Evolutionary conservation across 2,888 invertebrate genomes (phyloP).

Genomic region (Acrobasis consociella): DNA sequence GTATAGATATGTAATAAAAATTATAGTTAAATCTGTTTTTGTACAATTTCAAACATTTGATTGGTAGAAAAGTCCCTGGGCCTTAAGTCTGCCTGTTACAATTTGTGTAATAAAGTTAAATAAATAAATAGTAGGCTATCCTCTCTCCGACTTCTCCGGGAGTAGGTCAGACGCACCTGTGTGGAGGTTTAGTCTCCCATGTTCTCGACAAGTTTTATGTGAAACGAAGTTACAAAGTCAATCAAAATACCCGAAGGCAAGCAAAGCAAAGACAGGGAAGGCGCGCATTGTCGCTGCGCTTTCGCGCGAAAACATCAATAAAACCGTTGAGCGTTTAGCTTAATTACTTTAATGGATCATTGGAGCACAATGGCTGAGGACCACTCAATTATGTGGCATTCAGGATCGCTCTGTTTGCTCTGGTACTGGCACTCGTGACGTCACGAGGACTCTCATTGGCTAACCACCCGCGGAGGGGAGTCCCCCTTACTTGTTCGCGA

Average conservation of each 20-base stretch:
- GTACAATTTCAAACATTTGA: too few species aligned
- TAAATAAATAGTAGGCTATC: too few species aligned
- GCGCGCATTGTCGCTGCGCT: slow-evolving; percentile 37
- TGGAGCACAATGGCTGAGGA: slow-evolving; percentile 65
- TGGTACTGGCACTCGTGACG: slow-evolving; percentile 52
- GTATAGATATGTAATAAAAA: too few species aligned
- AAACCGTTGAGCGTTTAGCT: slow-evolving; percentile 67
- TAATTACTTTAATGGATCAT: slow-evolving; percentile 66
- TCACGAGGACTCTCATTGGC: slow-evolving; percentile 70
- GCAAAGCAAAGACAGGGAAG: slow-evolving; percentile 26
- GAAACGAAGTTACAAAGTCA: slow-evolving; percentile 16
- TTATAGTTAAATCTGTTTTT: too few species aligned
- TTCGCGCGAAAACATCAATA: slow-evolving; percentile 65
- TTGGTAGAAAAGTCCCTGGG: too few species aligned
- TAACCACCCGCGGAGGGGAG: slow-evolving; percentile 45
- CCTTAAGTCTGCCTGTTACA: too few species aligned
- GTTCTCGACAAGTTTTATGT: not conserved
- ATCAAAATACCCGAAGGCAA: not conserved
- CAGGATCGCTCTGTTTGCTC: slow-evolving; percentile 68
- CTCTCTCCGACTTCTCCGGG: too few species aligned
- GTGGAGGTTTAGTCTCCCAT: too few species aligned
- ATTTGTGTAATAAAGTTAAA: too few species aligned
- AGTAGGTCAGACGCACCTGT: too few species aligned
- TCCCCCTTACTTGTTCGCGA: slow-evolving; percentile 40
- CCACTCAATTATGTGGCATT: slow-evolving; percentile 75